A percentile compares a stretch with the other conserved stretches of the same genome.
These are phyloP conservation scores for Tragelaphus strepsiceros DNA, from an alignment of 2,113 vertebrate genomes.

Conservation along the genomic window DNA sequence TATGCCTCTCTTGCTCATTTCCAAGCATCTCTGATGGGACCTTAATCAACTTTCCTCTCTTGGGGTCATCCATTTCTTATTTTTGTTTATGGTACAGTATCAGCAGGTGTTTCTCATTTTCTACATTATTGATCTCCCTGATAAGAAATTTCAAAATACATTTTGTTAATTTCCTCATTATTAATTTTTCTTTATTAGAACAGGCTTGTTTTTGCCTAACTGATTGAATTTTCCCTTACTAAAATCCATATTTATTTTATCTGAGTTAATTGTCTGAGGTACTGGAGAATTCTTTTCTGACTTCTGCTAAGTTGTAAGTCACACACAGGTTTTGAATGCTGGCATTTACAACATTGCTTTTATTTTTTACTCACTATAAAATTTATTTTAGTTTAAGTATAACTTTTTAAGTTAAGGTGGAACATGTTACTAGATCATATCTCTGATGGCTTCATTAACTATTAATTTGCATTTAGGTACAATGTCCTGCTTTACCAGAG, in stretches of 20 bases:
- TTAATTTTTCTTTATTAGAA: background rate
- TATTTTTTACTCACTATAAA: background rate
- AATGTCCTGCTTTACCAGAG: background rate
- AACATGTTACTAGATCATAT: background rate
- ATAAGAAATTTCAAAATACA: background rate
- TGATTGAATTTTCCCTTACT: background rate
- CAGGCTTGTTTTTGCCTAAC: background rate
- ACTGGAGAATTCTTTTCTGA: background rate
- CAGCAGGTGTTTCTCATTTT: background rate
- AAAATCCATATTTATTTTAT: conserved; percentile 1
- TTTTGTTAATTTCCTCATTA: background rate
- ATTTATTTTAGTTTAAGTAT: background rate
- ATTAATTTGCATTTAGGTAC: background rate
- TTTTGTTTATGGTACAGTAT: background rate
- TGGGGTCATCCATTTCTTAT: background rate
- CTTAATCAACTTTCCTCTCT: background rate
- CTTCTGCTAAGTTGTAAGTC: background rate
- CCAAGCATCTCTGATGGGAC: no score
- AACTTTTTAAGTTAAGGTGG: background rate
- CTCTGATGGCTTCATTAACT: background rate
- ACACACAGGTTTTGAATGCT: background rate
- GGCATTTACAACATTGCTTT: background rate
- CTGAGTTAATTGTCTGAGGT: background rate
- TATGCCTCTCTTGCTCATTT: background rate
- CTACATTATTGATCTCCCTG: background rate